Conservation (phyloP, 1,140 invertebrate species). For the Camponotus floridanus region DNA sequence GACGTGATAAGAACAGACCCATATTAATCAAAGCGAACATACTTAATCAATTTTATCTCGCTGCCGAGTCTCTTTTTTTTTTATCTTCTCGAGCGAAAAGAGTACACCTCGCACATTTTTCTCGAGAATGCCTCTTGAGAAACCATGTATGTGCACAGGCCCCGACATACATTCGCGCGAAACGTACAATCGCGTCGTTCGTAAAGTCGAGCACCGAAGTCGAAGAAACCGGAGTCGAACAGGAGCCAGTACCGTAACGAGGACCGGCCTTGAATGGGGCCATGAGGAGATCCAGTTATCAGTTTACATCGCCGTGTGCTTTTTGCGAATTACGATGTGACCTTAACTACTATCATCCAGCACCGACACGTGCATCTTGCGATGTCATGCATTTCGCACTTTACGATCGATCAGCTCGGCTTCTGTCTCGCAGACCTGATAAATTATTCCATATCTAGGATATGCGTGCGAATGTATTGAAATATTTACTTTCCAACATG, state of each 20-base stretch:
- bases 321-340: conserved; percentile 61
- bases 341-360: conserved; percentile 37
- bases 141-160: conserved; percentile 1
- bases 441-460: background rate
- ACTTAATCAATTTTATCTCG: too few relatives aligned
- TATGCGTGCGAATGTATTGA: background rate
- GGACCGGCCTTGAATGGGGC: conserved; percentile 62
- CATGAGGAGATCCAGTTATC: conserved; percentile 58
- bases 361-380: background rate
- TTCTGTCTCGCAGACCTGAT: background rate
- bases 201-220: background rate
- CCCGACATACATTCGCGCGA: conserved; percentile 7
- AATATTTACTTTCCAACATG: background rate
- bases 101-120: background rate
- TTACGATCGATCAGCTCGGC: background rate
- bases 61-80: background rate
- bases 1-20: too few relatives aligned
- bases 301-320: conserved; percentile 36
- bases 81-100: background rate
- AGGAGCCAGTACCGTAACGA: conserved; percentile 55
- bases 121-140: conserved; percentile 11
- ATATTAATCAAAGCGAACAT: too few relatives aligned
- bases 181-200: background rate
- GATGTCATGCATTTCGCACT: background rate
- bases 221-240: background rate